phyloP scores from a whole-genome alignment of 2,113 vertebrate genomes.

The Phoxinus phoxinus region DNA sequence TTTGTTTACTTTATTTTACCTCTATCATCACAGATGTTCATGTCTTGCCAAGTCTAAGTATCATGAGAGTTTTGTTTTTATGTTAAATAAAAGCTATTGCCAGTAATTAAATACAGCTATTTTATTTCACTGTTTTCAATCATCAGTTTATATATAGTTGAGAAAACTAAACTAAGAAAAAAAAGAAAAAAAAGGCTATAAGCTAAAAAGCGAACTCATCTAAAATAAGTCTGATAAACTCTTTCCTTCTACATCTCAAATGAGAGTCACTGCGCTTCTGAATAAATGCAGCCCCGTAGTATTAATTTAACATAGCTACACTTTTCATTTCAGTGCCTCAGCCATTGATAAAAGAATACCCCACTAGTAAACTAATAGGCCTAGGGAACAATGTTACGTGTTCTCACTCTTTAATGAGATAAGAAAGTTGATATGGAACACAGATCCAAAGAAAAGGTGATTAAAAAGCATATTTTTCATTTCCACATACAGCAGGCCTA shows the following conservation, averaged over 20 bases:
- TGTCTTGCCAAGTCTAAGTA: no score
- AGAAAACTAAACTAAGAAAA: no score
- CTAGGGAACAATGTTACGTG: background rate
- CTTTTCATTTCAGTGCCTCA: background rate
- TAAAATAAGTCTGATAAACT: background rate
- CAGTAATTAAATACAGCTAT: no score
- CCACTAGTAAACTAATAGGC: background rate
- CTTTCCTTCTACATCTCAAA: background rate
- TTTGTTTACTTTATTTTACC: no score
- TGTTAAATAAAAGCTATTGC: no score
- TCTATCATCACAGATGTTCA: no score
- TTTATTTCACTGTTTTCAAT: no score
- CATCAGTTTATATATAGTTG: background rate
- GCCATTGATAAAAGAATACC: background rate
- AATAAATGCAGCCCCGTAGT: background rate
- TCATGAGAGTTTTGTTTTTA: no score
- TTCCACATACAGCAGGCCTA: no score
- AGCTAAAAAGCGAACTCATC: no score
- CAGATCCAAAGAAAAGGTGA: background rate
- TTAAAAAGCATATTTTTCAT: background rate
- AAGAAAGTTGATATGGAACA: background rate
- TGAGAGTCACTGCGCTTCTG: background rate
- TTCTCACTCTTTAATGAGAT: constrained; percentile 13
- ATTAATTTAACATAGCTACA: background rate
- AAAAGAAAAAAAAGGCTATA: no score